Evolutionary conservation across 2,888 invertebrate species (phyloP).

Genomic region (Quadriops clusia): DNA sequence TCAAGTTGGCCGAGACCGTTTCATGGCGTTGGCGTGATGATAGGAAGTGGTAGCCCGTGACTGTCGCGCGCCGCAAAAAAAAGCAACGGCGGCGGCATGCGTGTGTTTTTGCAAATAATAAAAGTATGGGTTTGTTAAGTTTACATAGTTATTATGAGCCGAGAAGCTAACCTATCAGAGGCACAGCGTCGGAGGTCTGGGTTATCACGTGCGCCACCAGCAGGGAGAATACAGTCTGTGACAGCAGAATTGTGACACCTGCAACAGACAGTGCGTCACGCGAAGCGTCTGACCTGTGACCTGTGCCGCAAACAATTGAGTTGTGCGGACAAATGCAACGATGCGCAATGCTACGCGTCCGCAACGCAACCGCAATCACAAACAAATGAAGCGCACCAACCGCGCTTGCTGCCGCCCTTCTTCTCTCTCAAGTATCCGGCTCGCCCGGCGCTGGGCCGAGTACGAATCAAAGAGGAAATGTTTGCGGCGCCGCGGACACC

Average conservation of each 20-base stretch:
- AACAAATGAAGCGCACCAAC: no score
- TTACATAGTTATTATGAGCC: conserved; percentile 18
- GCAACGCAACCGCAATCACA: no score
- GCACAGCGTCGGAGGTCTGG: conserved; percentile 98
- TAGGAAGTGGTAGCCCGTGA: conserved; percentile 21
- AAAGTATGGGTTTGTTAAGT: conserved; percentile 10
- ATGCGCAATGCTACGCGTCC: conserved; percentile 1
- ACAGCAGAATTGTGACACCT: conserved; percentile 98
- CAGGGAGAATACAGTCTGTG: conserved; percentile 98
- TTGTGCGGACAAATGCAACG: no score
- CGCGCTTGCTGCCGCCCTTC: conserved; percentile 22
- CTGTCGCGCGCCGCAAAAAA: conserved; percentile 19
- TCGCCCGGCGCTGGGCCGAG: conserved; percentile 34
- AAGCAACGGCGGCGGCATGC: conserved; percentile 22
- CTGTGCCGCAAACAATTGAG: conserved; percentile 29
- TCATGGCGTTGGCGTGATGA: conserved; percentile 27
- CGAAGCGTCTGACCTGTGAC: conserved; percentile 38
- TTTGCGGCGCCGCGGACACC: conserved; percentile 28
- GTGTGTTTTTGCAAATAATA: conserved; percentile 29
- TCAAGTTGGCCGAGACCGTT: no score
- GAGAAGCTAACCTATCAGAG: conserved; percentile 77
- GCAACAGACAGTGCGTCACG: conserved; percentile 56
- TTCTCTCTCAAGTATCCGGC: conserved; percentile 35
- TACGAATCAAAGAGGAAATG: conserved; percentile 37
- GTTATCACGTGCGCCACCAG: conserved; percentile 99